A percentile compares a stretch with the other conserved stretches of the same genome.
Conservation (phyloP, 2,888 invertebrate species). For the Mactromeris polynyma region DNA sequence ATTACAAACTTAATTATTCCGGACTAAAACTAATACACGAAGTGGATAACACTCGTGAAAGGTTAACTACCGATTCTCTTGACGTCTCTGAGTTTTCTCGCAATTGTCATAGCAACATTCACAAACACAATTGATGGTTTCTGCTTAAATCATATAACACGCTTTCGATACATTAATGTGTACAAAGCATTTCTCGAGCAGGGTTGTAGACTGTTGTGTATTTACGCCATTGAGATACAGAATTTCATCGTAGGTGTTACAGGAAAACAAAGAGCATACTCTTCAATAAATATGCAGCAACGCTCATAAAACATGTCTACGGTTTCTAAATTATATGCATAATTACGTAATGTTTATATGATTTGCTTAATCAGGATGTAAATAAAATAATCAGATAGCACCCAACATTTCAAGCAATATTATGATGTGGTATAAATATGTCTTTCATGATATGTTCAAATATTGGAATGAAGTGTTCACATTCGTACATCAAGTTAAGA, state of each 20-base stretch:
- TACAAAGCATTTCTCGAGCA: background rate
- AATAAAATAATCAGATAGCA: background rate
- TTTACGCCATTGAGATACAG: background rate
- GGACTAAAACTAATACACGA: background rate
- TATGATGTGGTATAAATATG: too few species aligned
- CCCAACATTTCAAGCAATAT: background rate
- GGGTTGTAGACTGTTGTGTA: background rate
- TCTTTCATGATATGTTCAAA: too few species aligned
- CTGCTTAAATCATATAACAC: background rate
- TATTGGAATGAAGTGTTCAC: too few species aligned
- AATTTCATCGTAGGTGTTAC: slow-evolving; percentile 6
- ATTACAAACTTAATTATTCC: background rate
- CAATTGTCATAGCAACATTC: slow-evolving; percentile 4
- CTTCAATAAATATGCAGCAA: background rate
- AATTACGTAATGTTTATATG: background rate
- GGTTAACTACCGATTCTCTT: background rate
- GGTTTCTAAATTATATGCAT: background rate
- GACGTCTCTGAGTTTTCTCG: background rate
- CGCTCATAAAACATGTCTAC: background rate
- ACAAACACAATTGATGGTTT: background rate
- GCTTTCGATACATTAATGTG: background rate
- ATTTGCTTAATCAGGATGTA: background rate
- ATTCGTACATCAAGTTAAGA: background rate
- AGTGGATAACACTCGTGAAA: background rate
- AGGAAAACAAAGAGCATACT: background rate